Evolutionary conservation across 2,797 vertebrate species (phyloP), one percentile per base, ranked within the genome.

Genomic region (Staurois parvus): DNA sequence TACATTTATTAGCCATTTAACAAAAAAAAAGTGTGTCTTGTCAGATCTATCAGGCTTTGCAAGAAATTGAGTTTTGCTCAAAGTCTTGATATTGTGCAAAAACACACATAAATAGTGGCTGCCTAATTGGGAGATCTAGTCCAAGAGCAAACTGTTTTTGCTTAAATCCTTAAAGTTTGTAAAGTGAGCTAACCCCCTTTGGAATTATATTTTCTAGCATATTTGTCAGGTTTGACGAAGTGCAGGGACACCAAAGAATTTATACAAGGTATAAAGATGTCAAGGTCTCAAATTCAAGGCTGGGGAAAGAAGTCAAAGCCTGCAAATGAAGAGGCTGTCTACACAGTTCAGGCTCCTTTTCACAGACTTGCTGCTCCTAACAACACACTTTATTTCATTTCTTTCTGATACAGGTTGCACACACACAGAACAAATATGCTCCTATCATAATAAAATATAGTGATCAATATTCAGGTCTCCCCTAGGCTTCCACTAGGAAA

Each of bases 221-320:
- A 91, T 92, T 92, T 93, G 91, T 92, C 91, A 91, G 91, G 17
- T 88, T 88, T 92, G 92, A 92, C 92, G 91, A 93, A 93, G 91
- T 88, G 84, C 92, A 92, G 92, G 89, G 91, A 88, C 89, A 88
- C 85, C 81, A 89, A 91, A 91, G 91, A 89, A 92, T 92, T 93
- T 91, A 87, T 82, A 88, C 90, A 72, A 88, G 89, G 91, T 87
- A 88, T 88, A 89, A 90, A 92, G 90, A 91, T 90, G 91, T 90
- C 91, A 90, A 90, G 88, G 88, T 29, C 87, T 89, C 76, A 82
- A 79, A 85, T 90, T 88, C 89, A 88, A 90, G 87, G 88, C 88
- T 88, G 88, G 80, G 68, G 83, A 45, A 70, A 72, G 84, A 77
- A 87, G 82, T 76, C 87, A 88, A 59, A 85, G 17, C 83, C 83